Percentiles rank a stretch among this genome's conserved stretches.
Evolutionary conservation across 30 jellyfish, hydroid and myxozoan species (phyloP).

Genomic region (Chironex yamaguchii): DNA sequence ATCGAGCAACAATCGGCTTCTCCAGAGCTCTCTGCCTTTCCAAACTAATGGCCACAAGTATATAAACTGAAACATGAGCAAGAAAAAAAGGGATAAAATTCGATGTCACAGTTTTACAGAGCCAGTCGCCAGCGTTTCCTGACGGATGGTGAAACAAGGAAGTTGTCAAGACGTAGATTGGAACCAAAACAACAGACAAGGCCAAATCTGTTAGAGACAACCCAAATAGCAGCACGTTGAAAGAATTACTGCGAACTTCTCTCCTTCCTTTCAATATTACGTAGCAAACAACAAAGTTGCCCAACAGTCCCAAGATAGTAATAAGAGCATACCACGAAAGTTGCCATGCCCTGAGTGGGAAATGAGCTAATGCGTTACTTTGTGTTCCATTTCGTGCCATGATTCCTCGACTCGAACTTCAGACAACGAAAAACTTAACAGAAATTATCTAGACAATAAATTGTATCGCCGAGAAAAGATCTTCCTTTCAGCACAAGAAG

Average conservation of each 20-base stretch:
- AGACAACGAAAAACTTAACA: too few relatives aligned
- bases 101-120: slow-evolving; percentile 76
- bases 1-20: slow-evolving; percentile 50
- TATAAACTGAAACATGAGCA: slow-evolving; percentile 71
- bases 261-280: slow-evolving; percentile 58
- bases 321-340: slow-evolving; percentile 66
- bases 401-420: too few relatives aligned
- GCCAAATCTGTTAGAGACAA: slow-evolving; percentile 73
- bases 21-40: slow-evolving; percentile 78
- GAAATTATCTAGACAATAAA: too few relatives aligned
- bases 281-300: slow-evolving; percentile 64
- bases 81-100: slow-evolving; percentile 78
- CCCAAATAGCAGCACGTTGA: slow-evolving; percentile 68
- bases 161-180: slow-evolving; percentile 72
- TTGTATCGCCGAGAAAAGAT: too few relatives aligned
- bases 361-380: too few relatives aligned
- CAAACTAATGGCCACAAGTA: slow-evolving; percentile 75
- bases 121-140: slow-evolving; percentile 54
- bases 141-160: slow-evolving; percentile 63
- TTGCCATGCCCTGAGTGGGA: slow-evolving; percentile 64
- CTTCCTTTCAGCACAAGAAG: too few relatives aligned
- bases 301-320: slow-evolving; percentile 61
- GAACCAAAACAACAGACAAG: slow-evolving; percentile 54
- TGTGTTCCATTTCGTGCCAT: too few relatives aligned
- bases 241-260: slow-evolving; percentile 56